Evolutionary conservation across 2,113 vertebrate species (phyloP).

Genomic region (Xenus cinereus): DNA sequence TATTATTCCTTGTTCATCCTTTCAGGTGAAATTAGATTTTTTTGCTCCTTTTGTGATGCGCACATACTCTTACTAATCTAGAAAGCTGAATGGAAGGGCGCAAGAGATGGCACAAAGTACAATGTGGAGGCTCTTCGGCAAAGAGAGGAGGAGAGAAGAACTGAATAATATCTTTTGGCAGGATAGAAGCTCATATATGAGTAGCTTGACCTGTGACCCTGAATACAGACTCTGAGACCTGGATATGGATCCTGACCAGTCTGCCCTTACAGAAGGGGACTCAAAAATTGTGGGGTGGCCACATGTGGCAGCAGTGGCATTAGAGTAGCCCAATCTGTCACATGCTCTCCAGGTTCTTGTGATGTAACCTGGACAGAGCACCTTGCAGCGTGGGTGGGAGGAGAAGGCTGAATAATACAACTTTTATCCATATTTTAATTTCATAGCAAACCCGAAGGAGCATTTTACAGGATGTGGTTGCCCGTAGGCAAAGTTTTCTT

Average conservation of each 20-base stretch:
- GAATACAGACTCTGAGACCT: not conserved
- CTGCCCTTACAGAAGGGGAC: not conserved
- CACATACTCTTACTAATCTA: not conserved
- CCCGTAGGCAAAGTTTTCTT: not conserved
- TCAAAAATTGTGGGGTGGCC: not conserved
- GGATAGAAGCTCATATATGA: not conserved
- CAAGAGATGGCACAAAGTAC: not conserved
- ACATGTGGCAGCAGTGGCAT: rapidly evolving
- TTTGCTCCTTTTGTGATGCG: not conserved
- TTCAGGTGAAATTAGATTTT: not conserved
- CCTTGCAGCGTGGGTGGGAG: not conserved
- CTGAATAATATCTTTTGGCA: not conserved
- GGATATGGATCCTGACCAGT: not conserved
- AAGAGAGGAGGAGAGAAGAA: not conserved
- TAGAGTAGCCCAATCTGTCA: too few species aligned
- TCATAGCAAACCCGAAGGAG: not conserved
- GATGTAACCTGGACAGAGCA: not conserved
- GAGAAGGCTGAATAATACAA: not conserved
- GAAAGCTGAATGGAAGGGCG: not conserved
- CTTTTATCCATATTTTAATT: not conserved
- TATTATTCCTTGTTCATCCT: not conserved
- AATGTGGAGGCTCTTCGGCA: not conserved
- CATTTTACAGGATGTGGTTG: not conserved
- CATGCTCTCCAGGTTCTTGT: not conserved
- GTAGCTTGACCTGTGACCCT: not conserved